Percentiles rank a stretch among this genome's conserved stretches.
Evolutionary conservation across 1,140 invertebrate genomes (phyloP).

Genomic region (Panagrolaimus sp.): DNA sequence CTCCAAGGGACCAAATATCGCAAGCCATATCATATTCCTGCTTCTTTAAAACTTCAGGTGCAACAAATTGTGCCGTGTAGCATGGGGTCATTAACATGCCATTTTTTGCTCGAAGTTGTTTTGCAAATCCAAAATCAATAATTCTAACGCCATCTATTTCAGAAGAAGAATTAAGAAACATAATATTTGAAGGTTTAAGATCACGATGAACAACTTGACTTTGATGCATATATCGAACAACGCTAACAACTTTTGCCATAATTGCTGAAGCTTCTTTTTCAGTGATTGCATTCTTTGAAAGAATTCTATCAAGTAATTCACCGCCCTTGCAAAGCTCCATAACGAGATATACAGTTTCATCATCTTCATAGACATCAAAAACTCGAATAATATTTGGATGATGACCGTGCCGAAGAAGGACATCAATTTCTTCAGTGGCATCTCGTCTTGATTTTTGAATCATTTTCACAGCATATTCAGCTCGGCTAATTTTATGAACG

Average conservation of each 20-base stretch:
- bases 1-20: constrained; percentile 96
- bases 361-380: constrained; percentile 83
- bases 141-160: constrained; percentile 74
- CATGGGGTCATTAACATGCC: constrained; percentile 97
- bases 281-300: constrained; percentile 75
- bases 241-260: constrained; percentile 75
- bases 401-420: constrained; percentile 84
- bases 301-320: constrained; percentile 85
- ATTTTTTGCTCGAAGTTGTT: constrained; percentile 89
- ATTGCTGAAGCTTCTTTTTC: constrained; percentile 87
- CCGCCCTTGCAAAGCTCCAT: constrained; percentile 86
- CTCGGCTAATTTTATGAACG: constrained; percentile 76
- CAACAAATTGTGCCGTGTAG: constrained; percentile 97
- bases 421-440: constrained; percentile 94
- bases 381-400: constrained; percentile 89
- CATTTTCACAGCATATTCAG: constrained; percentile 93
- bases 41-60: constrained; percentile 90
- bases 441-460: constrained; percentile 85
- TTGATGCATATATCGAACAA: constrained; percentile 86
- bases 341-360: constrained; percentile 79
- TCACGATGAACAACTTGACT: constrained; percentile 89
- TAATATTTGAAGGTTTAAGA: constrained; percentile 91
- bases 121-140: constrained; percentile 95
- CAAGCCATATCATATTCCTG: constrained; percentile 96
- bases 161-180: constrained; percentile 76